Evolutionary conservation across 2,888 invertebrate species (phyloP).

Genomic region (Plagodis pulveraria): DNA sequence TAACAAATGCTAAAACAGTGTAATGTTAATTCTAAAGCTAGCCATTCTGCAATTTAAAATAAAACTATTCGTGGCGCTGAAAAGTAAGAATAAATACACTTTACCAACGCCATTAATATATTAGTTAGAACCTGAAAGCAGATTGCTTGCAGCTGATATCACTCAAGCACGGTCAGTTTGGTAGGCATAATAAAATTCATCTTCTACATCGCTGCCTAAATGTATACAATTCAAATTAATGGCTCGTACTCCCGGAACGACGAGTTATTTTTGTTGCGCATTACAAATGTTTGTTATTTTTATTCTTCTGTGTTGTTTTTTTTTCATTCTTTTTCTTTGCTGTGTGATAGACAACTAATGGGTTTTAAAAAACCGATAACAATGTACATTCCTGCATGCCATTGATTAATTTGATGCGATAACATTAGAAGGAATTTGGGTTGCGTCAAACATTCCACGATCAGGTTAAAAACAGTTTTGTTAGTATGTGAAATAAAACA

Average conservation of each 20-base stretch:
- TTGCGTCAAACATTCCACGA: neutral
- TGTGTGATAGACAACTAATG: constrained; percentile 36
- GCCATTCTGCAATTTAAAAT: too few relatives aligned
- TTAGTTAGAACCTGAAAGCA: too few relatives aligned
- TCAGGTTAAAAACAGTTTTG: too few relatives aligned
- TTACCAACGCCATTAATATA: too few relatives aligned
- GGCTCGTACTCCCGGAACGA: constrained; percentile 56
- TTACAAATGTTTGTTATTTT: constrained; percentile 58
- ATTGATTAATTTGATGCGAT: constrained; percentile 1
- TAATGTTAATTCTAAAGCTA: too few relatives aligned
- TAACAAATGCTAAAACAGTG: too few relatives aligned
- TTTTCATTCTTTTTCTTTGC: too few relatives aligned
- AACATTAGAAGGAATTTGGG: constrained; percentile 13
- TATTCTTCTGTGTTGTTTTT: constrained; percentile 40
- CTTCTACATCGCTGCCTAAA: constrained; percentile 51
- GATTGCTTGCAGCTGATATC: too few relatives aligned
- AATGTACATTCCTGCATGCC: constrained; percentile 16
- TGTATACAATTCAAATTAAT: constrained; percentile 64
- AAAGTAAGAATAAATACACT: too few relatives aligned
- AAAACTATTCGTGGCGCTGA: too few relatives aligned
- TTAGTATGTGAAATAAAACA: too few relatives aligned
- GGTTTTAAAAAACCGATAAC: constrained; percentile 31
- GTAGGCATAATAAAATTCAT: constrained; percentile 39
- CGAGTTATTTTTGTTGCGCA: constrained; percentile 61
- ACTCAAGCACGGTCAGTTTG: neutral